Evolutionary conservation across 2,888 invertebrate genomes (phyloP), one percentile per base, ranked within the genome.

Genomic region (Cheilosia urbana): DNA sequence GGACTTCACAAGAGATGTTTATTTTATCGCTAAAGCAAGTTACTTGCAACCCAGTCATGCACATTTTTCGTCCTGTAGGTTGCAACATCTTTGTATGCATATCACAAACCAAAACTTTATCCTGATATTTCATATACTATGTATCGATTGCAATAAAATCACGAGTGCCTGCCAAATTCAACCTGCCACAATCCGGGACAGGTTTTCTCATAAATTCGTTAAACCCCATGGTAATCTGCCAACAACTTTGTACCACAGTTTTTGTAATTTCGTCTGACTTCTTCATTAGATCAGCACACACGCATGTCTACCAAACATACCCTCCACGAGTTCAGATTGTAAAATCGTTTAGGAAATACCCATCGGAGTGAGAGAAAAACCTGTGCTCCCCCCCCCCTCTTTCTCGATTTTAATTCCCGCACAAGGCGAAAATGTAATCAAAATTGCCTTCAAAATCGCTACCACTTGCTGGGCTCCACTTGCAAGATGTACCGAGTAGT

Each of bases 401-500:
- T 2, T 15, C 37, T 37, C 3, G 13, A 37, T 13, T 19, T 17
- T 9, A 11, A 27, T 19, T 47, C 27, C 57, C 11, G 24, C 40
- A 63, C 47, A 65, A 60, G 55, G 47, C 42, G 51, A 53, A 69
- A 60, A 71, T 58, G 37, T 51, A 65, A 45, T 55, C 66, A 66
- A 76, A 71, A 78, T 79, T 66, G 73, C 24, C 40, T 66, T 73
- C 58, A 19, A 79, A 66, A 65, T 65, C 40, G 65, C 45, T 42
- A 49, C 53, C 62, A 62, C 69, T 68, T 58, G 49, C 37, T 76
- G 68, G 68, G 49, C 53, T 53, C 17, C 45, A 58, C 57, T 62
- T 71, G 53, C 37, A 49, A 49, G 63, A 72, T 78, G 62, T 63
- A 49, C 63, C 57, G n/a, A 53, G 37, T 19, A 13, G 51, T 40